Percentiles rank a stretch among this genome's conserved stretches.
phyloP scores from a whole-genome alignment of 1,140 invertebrate species.

The Sminthurides bifidus region DNA sequence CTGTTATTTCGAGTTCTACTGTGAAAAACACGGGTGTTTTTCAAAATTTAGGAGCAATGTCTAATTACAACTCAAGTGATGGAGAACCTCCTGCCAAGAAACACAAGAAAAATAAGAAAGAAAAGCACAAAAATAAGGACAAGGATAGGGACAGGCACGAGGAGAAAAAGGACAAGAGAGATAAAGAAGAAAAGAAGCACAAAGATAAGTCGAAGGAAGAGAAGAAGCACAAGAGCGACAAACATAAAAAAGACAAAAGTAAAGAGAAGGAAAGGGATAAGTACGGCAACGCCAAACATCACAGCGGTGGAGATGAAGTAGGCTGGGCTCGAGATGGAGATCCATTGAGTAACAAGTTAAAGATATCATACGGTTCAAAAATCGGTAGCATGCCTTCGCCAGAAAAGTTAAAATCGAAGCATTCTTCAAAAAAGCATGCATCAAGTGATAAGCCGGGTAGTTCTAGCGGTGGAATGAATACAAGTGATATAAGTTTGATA shows the following conservation, averaged over 20 bases:
- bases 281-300: neutral
- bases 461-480: too few relatives aligned
- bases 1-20: too few relatives aligned
- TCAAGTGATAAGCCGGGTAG: too few relatives aligned
- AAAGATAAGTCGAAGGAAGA: constrained; percentile 16
- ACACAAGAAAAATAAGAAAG: constrained; percentile 31
- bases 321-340: neutral
- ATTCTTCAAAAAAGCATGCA: constrained; percentile 5
- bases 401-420: constrained; percentile 8
- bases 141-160: constrained; percentile 52
- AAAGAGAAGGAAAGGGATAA: constrained; percentile 15
- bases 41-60: too few relatives aligned
- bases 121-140: constrained; percentile 53
- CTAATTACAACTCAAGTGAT: too few relatives aligned
- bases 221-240: constrained; percentile 1
- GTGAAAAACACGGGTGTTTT: too few relatives aligned
- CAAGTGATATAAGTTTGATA: too few relatives aligned
- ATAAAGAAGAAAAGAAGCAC: constrained; percentile 34
- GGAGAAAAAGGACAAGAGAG: constrained; percentile 44
- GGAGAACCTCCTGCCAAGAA: constrained; percentile 12
- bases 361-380: neutral
- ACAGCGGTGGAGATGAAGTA: constrained; percentile 4
- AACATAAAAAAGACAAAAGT: constrained; percentile 10
- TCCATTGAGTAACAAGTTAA: constrained; percentile 1
- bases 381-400: neutral